Percentiles rank a stretch among this genome's conserved stretches.
Evolutionary conservation across 2,113 vertebrate species (phyloP).

Genomic region (Pygathrix nemaeus): DNA sequence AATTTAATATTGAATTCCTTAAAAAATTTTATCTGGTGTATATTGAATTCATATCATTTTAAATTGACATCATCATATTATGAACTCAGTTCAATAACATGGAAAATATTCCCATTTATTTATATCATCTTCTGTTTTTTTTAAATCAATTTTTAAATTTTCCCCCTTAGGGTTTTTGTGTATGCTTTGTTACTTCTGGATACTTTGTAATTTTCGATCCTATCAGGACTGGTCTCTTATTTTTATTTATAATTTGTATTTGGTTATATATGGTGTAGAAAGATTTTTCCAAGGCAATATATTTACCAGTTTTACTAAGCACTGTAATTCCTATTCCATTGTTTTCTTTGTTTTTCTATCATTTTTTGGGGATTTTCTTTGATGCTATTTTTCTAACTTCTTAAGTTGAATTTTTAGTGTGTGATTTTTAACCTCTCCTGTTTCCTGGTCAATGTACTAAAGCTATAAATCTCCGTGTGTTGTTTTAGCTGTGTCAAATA

Average conservation of each 20-base stretch:
- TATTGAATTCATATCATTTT: not conserved
- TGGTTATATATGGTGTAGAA: not conserved
- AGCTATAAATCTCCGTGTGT: not conserved
- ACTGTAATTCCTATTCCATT: not conserved
- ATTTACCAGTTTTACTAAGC: not conserved
- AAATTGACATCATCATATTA: not conserved
- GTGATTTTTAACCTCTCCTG: constrained; percentile 14
- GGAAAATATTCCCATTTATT: not conserved
- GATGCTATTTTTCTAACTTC: not conserved
- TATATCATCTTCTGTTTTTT: not conserved
- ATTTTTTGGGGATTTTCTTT: not conserved
- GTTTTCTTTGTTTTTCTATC: not conserved
- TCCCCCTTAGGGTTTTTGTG: not conserved
- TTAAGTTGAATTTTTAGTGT: constrained; percentile 7
- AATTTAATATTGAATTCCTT: not conserved
- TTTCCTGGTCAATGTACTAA: constrained; percentile 27
- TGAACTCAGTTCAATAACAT: not conserved
- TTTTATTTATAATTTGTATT: constrained; percentile 38
- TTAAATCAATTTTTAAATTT: not conserved
- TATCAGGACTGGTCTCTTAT: not conserved
- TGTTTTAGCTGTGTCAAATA: constrained; percentile 38
- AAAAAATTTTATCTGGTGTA: not conserved
- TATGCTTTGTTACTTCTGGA: not conserved
- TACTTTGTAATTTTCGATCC: not conserved
- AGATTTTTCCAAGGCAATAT: not conserved